phyloP scores from a whole-genome alignment of 2,113 vertebrate species.

The Pycnonotus jocosus region DNA sequence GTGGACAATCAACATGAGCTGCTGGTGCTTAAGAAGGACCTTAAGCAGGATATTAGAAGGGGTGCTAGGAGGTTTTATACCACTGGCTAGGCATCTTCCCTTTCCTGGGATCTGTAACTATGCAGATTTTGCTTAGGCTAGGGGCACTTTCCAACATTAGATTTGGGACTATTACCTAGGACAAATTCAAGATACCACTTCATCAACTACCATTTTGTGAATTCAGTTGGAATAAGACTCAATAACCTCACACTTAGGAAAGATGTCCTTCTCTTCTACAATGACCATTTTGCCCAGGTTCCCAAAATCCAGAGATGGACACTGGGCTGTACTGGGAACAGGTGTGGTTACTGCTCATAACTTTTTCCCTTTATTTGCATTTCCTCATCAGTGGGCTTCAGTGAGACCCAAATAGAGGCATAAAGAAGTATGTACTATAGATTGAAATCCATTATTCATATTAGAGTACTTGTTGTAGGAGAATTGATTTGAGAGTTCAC shows the following conservation, averaged over 20 bases:
- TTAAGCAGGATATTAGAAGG: not conserved
- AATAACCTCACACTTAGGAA: not conserved
- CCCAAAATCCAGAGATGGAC: not conserved
- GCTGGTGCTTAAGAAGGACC: not conserved
- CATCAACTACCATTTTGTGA: not conserved
- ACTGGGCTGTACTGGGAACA: not conserved
- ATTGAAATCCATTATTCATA: not conserved
- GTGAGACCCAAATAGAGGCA: not conserved
- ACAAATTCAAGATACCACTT: not conserved
- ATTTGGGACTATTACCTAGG: not conserved
- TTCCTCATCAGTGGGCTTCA: not conserved
- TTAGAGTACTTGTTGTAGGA: not conserved
- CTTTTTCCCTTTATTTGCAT: not conserved
- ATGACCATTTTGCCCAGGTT: not conserved
- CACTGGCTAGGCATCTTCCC: not conserved
- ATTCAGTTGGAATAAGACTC: not conserved
- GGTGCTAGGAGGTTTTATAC: not conserved
- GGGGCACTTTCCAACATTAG: not conserved
- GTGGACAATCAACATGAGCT: not conserved
- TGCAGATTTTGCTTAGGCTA: not conserved
- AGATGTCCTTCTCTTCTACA: not conserved
- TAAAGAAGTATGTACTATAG: not conserved
- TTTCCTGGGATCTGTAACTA: not conserved
- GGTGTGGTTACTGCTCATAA: accelerated
- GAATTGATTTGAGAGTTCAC: not conserved